phyloP scores from a whole-genome alignment of 2,888 invertebrate genomes.

The Tetragonisca angustula region DNA sequence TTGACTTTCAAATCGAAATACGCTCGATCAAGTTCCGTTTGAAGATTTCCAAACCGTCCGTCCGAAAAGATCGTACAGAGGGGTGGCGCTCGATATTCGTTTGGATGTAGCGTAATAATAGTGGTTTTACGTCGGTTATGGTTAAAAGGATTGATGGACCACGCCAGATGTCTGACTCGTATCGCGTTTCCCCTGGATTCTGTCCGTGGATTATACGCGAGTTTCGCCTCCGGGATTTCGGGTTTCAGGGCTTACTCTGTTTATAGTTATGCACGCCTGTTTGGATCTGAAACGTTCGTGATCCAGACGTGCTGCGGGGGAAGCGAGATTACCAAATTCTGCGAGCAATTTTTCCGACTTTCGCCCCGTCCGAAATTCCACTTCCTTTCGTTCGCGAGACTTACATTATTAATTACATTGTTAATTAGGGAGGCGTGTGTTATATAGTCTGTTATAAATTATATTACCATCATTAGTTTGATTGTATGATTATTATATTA shows the following conservation, averaged over 20 bases:
- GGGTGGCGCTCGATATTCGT: not conserved
- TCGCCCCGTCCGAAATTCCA: no score
- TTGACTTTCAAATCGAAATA: no score
- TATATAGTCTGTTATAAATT: no score
- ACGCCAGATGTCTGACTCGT: conserved; percentile 19
- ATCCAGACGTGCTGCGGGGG: not conserved
- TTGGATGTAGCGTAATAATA: conserved; percentile 8
- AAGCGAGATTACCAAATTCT: not conserved
- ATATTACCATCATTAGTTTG: no score
- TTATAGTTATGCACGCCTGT: conserved; percentile 27
- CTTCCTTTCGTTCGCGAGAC: no score
- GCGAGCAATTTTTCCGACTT: not conserved
- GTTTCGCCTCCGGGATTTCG: not conserved
- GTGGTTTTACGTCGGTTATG: not conserved
- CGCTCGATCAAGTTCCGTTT: no score
- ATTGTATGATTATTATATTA: no score
- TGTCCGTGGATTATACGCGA: conserved; percentile 9
- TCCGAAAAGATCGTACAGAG: no score
- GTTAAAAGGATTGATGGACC: conserved; percentile 16
- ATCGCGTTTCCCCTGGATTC: conserved; percentile 22
- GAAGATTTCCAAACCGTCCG: not conserved
- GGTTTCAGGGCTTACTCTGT: conserved; percentile 16
- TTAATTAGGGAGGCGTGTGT: no score
- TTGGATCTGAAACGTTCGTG: conserved; percentile 4
- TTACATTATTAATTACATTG: no score